Conservation (phyloP, 2,888 invertebrate genomes). For the Mesorhabditis spiculigera region DNA sequence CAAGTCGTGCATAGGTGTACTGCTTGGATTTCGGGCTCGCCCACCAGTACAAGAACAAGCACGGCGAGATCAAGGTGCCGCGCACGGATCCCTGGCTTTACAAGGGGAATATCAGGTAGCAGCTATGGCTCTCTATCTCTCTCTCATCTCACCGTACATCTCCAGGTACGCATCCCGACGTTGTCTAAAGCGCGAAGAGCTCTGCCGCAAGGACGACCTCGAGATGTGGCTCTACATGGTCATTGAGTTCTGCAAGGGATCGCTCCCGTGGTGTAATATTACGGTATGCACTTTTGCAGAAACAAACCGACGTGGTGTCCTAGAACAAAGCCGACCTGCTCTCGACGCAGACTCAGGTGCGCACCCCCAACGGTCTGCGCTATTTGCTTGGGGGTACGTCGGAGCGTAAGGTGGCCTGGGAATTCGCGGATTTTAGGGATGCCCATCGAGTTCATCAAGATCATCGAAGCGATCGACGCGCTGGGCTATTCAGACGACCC, state of each 20-base stretch:
- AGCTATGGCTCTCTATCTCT: no score
- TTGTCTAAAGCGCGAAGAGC: constrained; percentile 13
- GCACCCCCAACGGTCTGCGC: no score
- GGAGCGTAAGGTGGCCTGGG: no score
- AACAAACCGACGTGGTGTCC: neutral
- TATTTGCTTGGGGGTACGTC: no score
- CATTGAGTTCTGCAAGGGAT: constrained; percentile 18
- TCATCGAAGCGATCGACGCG: constrained; percentile 16
- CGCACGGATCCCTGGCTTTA: constrained; percentile 13
- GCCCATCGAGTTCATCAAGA: constrained; percentile 14
- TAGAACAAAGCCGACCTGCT: no score
- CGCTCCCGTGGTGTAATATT: constrained; percentile 13
- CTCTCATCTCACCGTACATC: neutral
- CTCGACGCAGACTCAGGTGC: no score
- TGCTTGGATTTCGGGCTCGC: constrained; percentile 18
- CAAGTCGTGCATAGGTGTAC: constrained; percentile 11
- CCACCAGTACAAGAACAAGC: constrained; percentile 12
- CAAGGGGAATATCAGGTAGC: constrained; percentile 14
- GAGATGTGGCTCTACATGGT: constrained; percentile 22
- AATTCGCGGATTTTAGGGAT: constrained; percentile 5
- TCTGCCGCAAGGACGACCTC: constrained; percentile 15
- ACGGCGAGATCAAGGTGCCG: constrained; percentile 16
- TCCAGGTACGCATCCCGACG: constrained; percentile 16
- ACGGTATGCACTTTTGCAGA: constrained; percentile 7
- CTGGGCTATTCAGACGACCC: constrained; percentile 18